Evolutionary conservation across 1,140 invertebrate species (phyloP), one percentile per base, ranked within the genome.

Genomic region (Hormaphis cornu): DNA sequence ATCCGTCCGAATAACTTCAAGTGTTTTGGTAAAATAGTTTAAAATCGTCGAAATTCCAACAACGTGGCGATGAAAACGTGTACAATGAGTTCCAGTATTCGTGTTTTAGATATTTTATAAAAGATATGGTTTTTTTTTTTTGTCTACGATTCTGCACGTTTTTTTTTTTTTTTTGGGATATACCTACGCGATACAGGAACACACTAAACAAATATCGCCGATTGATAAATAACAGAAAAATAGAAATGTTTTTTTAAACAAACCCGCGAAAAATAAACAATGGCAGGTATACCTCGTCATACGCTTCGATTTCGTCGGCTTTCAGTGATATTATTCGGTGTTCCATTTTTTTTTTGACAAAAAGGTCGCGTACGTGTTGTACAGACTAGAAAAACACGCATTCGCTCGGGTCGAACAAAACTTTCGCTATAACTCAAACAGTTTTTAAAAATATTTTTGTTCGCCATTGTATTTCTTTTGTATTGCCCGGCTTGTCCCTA

Each of bases 281-380:
- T n/a, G n/a, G n/a, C n/a, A n/a, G n/a, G 8, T 14, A 3, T 35
- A 66, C 61, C 61, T 66, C 44, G 8, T 66, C 61, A 50, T 33
- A 48, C 3, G 26, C 30, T 66, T 66, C 61, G 7, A 66, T 35
- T 24, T 66, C 61, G 4, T 50, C 44, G 16, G 28, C 35, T 24
- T 16, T 66, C 3, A 66, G 12, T 5, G 61, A 50, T 35, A 22
- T 20, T 50, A 50, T 66, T 48, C 44, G 44, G 2, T 26, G n/a
- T 48, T 66, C 42, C 61, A 66, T 66, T 35, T 66, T 28, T 44
- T 18, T 3, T 22, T 61, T 7, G 53, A 24, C 2, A 14, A 10
- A 4, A 14, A n/a, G n/a, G 0, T 26, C 14, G 18, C 42, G 42
- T n/a, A 7, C 18, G 14, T 8, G n/a, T n/a, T n/a, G n/a, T n/a